Evolutionary conservation across 2,888 invertebrate genomes (phyloP).

Genomic region (Aphidius colemani): DNA sequence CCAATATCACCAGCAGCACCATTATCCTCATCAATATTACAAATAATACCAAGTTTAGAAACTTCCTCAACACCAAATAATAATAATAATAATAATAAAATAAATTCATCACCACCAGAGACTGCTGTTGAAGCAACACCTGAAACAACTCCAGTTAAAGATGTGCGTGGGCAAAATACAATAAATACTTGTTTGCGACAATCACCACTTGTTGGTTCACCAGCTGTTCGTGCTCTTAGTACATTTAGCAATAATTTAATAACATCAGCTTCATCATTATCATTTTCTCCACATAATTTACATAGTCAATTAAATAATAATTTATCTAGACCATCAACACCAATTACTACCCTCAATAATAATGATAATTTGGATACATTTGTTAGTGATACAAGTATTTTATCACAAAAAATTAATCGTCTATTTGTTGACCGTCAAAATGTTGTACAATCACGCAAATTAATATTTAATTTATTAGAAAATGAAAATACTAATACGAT

Average conservation of each 20-base stretch:
- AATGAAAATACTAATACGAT: conserved; percentile 36
- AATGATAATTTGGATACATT: background rate
- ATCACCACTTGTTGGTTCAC: conserved; percentile 65
- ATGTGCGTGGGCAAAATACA: conserved; percentile 53
- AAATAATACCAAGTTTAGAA: too few relatives aligned
- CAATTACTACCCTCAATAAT: conserved; percentile 59
- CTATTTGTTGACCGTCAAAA: conserved; percentile 46
- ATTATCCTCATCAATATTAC: background rate
- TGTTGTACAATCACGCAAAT: conserved; percentile 33
- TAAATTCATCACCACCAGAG: conserved; percentile 77
- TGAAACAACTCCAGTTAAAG: conserved; percentile 82
- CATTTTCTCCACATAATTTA: too few relatives aligned
- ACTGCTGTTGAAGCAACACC: conserved; percentile 89
- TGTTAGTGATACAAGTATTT: conserved; percentile 28
- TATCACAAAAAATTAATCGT: conserved; percentile 44
- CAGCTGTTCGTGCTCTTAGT: conserved; percentile 70
- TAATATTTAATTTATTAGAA: conserved; percentile 32
- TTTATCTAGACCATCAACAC: conserved; percentile 71
- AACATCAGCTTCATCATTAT: conserved; percentile 47
- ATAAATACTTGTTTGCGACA: conserved; percentile 40
- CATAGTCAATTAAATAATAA: conserved; percentile 13
- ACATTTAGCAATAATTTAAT: conserved; percentile 56
- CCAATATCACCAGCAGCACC: conserved; percentile 27
- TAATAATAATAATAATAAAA: conserved; percentile 39
- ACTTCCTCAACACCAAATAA: conserved; percentile 28